These are phyloP conservation scores for Homalodisca vitripennis DNA, from an alignment of 1,140 invertebrate genomes.

Conservation along the genomic window DNA sequence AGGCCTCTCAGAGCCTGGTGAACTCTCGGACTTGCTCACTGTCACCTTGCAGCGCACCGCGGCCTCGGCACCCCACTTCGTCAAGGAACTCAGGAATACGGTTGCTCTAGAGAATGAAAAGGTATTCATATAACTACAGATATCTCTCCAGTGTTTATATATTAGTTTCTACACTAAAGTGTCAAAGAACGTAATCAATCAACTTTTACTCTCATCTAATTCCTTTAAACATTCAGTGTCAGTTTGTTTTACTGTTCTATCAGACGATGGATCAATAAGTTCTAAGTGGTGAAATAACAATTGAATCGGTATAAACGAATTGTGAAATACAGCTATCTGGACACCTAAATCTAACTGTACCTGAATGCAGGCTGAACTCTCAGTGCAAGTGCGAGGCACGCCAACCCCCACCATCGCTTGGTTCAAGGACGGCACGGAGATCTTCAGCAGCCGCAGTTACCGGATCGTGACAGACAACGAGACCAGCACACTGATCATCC, in stretches of 20 bases:
- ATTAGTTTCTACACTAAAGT: no score
- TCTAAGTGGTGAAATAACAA: no score
- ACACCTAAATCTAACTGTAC: no score
- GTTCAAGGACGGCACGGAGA: conserved; percentile 88
- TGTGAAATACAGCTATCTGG: no score
- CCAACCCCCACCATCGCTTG: conserved; percentile 87
- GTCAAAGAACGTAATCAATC: no score
- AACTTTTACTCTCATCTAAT: no score
- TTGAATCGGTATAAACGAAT: no score
- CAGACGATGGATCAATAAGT: no score
- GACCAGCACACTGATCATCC: conserved; percentile 75
- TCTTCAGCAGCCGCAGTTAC: conserved; percentile 77
- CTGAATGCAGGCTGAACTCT: conserved; percentile 64
- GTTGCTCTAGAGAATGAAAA: conserved; percentile 75
- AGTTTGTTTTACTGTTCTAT: no score
- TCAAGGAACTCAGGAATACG: conserved; percentile 63
- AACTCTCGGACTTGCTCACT: conserved; percentile 73
- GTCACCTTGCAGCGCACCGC: conserved; percentile 67
- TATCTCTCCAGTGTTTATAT: no score
- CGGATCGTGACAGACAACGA: conserved; percentile 75
- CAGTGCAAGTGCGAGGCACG: conserved; percentile 75
- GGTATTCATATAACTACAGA: no score
- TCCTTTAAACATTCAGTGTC: no score
- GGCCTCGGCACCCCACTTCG: conserved; percentile 65
- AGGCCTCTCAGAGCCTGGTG: conserved; percentile 75